Percentiles rank a stretch among this genome's conserved stretches.
These are phyloP conservation scores for Ibycter americanus DNA, from an alignment of 2,797 vertebrate genomes.

Conservation along the genomic window DNA sequence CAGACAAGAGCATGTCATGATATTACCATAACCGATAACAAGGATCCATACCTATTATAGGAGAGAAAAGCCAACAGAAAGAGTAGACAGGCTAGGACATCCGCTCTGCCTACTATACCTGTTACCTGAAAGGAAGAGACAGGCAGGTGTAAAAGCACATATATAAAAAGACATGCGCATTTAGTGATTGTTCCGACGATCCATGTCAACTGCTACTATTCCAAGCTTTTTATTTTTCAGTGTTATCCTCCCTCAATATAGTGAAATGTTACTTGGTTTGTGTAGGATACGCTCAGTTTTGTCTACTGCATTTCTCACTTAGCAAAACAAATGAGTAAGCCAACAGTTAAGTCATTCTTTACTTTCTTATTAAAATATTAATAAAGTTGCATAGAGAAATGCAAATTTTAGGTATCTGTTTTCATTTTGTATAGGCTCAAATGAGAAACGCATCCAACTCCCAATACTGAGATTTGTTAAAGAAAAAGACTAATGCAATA, in stretches of 20 bases:
- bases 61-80: conserved; percentile 95
- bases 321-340: neutral
- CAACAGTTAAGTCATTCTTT: neutral
- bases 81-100: conserved; percentile 90
- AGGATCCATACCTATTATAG: conserved; percentile 87
- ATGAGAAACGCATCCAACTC: neutral
- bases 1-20: neutral
- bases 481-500: neutral
- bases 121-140: conserved; percentile 84
- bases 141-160: neutral
- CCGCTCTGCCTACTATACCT: conserved; percentile 94
- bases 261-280: neutral
- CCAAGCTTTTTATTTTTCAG: neutral
- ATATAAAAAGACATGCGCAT: neutral
- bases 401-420: neutral
- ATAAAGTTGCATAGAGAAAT: neutral
- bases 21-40: neutral
- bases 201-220: neutral
- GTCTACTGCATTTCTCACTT: neutral
- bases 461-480: neutral
- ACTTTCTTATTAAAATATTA: neutral
- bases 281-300: neutral
- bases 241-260: neutral
- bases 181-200: neutral
- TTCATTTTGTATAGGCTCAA: neutral